Percentiles rank a stretch among this genome's conserved stretches.
These are phyloP conservation scores for Balanococcus diminutus DNA, from an alignment of 2,888 invertebrate genomes.

Conservation along the genomic window DNA sequence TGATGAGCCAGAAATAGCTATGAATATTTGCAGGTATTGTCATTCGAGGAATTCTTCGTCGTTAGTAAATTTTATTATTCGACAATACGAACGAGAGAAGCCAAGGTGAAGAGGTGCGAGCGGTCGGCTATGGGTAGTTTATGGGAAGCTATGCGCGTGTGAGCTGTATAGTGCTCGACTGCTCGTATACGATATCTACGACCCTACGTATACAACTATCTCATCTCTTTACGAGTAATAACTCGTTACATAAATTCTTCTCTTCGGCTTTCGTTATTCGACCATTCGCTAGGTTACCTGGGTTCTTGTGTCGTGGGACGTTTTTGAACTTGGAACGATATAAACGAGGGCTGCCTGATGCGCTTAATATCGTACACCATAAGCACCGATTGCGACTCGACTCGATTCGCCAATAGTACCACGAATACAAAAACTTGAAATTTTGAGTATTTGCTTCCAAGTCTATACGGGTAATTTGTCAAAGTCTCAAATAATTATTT, in stretches of 20 bases:
- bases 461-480: background rate
- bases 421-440: background rate
- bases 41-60: background rate
- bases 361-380: too few species aligned
- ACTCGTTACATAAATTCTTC: background rate
- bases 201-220: background rate
- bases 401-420: background rate
- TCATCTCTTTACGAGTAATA: background rate
- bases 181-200: background rate
- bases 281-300: too few species aligned
- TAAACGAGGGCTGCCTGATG: background rate
- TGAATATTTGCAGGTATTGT: background rate
- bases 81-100: background rate
- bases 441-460: background rate
- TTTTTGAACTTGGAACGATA: background rate
- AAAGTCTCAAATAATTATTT: background rate
- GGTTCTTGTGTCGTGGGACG: background rate
- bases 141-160: background rate
- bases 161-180: background rate
- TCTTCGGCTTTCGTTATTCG: too few species aligned
- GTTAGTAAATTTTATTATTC: slow-evolving; percentile 13
- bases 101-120: background rate
- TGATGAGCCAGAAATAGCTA: background rate
- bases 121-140: background rate
- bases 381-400: background rate